Base-by-base conservation (phyloP, 2,113 vertebrate species). In the Trematocara macrostoma region DNA sequence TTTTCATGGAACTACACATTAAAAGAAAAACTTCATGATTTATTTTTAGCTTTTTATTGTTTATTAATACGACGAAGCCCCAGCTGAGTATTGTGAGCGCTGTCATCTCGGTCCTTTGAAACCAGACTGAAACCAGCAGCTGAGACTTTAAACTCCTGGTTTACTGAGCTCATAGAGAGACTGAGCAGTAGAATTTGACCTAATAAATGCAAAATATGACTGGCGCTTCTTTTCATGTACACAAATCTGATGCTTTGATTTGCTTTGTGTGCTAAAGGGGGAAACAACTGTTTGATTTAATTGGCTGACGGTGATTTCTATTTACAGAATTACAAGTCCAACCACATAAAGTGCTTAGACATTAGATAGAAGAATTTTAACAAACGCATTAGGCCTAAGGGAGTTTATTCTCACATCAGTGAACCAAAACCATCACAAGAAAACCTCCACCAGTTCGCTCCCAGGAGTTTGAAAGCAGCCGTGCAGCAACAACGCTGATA, bases 321-420 rank as follows among this genome's bases (percentile, higher is more conserved):
- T 15, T 20, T 26, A 15, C 9, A 7, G 34, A 51, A 78, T 3
- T 31, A 76, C 1, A 5, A 76, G n/a, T 38, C 8, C 5, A 35
- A 40, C 11, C 15, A 78, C 31, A 26, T 18, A 6, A 7, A 4
- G 18, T 0, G 6, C 8, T 7, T 15, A 7, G 2, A 34, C 14
- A 16, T 3, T 1, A 4, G 6, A 14, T n/a, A 45, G 29, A 35
- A 34, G 1, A 79, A 15, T 16, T 6, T 11, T 4, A 8, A 76
- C 61, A 11, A 18, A 10, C 0, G 2, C n/a, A 11, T 49, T 5
- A 55, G 35, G 10, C 38, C 57, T 26, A 9, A 1, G 52, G 78
- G 42, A 64, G 78, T 26, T 76, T 47, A 38, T 83, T 79, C 34
- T 90, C 35, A 84, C 52, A 53, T 79, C 78, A 71, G 31, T 82